Evolutionary conservation across 2,797 vertebrate species (phyloP).

Genomic region (Enteromius trimaculatus): DNA sequence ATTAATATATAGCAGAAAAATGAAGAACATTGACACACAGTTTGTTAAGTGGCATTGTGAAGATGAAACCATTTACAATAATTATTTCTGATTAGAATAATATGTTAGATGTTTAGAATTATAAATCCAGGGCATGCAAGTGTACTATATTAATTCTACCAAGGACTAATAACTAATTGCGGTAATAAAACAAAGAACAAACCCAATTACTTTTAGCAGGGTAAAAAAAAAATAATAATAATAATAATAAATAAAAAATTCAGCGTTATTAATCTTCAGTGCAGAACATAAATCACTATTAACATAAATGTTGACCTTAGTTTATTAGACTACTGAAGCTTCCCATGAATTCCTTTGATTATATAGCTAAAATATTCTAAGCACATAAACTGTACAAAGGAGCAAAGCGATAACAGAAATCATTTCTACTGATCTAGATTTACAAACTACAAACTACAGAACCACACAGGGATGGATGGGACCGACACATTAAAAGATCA

Average conservation of each 20-base stretch:
- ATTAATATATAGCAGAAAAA: too few relatives aligned
- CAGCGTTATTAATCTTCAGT: neutral
- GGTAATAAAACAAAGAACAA: neutral
- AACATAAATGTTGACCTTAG: neutral
- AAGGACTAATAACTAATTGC: neutral
- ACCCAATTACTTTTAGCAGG: neutral
- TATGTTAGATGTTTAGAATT: too few relatives aligned
- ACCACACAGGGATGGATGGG: constrained; percentile 36
- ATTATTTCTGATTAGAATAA: too few relatives aligned
- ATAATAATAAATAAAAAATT: too few relatives aligned
- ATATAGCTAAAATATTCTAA: neutral
- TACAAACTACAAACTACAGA: constrained; percentile 29
- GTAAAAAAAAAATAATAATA: neutral
- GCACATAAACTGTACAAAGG: constrained; percentile 8
- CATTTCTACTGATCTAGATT: constrained; percentile 26
- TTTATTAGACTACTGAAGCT: neutral
- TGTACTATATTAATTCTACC: neutral
- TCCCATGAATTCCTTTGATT: neutral
- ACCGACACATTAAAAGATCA: constrained; percentile 35
- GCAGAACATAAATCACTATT: neutral
- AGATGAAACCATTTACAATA: too few relatives aligned
- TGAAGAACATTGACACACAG: too few relatives aligned
- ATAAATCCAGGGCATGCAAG: too few relatives aligned
- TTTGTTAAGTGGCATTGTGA: too few relatives aligned
- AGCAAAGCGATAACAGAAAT: neutral